Evolutionary conservation across 2,797 vertebrate species (phyloP).

Genomic region (Chanos chanos): DNA sequence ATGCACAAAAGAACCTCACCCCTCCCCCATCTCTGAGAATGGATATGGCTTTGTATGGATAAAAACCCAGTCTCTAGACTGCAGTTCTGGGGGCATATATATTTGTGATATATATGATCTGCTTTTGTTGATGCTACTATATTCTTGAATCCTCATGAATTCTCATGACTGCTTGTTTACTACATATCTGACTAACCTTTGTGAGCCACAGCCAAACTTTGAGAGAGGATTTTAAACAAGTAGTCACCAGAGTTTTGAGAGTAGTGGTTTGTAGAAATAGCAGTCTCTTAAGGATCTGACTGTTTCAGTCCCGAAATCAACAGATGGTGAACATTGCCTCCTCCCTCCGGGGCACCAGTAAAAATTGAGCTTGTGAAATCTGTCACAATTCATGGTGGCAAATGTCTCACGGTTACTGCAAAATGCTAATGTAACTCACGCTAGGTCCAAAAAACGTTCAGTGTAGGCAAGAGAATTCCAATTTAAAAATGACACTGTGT

Average conservation of each 20-base stretch:
- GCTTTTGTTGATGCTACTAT: no score
- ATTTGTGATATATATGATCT: no score
- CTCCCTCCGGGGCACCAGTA: slow-evolving; percentile 59
- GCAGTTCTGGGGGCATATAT: no score
- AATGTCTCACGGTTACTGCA: slow-evolving; percentile 66
- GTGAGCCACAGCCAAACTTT: background rate
- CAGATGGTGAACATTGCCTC: slow-evolving; percentile 63
- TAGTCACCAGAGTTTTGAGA: slow-evolving; percentile 34
- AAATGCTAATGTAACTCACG: slow-evolving; percentile 71
- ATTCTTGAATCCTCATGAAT: no score
- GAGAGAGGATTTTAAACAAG: slow-evolving; percentile 2
- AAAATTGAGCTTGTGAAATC: slow-evolving; percentile 69
- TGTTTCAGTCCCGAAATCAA: slow-evolving; percentile 64
- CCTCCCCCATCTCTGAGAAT: no score
- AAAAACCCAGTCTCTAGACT: no score
- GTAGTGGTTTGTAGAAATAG: slow-evolving; percentile 10
- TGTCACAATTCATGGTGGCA: slow-evolving; percentile 70
- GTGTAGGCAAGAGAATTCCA: slow-evolving; percentile 46
- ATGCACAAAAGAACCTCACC: no score
- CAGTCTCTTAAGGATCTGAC: slow-evolving; percentile 50
- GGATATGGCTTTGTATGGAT: no score
- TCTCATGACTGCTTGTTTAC: no score
- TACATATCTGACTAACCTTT: slow-evolving; percentile 14
- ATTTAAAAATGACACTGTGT: slow-evolving; percentile 68
- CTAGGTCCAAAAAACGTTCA: slow-evolving; percentile 54